Evolutionary conservation across 2,797 vertebrate species (phyloP).

Genomic region (Molossus alvarezi): DNA sequence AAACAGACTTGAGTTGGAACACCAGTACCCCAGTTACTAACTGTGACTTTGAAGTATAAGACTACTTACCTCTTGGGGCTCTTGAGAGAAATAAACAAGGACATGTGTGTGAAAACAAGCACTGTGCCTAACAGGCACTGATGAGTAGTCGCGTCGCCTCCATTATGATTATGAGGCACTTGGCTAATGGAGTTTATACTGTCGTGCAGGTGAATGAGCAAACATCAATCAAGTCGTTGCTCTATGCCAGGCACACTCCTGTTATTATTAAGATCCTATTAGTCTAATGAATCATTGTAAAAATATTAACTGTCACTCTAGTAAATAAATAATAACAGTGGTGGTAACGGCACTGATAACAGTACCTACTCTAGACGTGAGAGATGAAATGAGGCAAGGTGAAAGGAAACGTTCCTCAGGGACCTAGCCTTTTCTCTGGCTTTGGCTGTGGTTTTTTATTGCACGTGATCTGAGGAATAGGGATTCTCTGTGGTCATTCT

Average conservation of each 20-base stretch:
- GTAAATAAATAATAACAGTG: background rate
- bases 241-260: background rate
- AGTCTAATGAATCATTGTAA: background rate
- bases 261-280: background rate
- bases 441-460: background rate
- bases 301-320: slow-evolving; percentile 31
- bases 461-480: background rate
- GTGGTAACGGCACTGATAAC: background rate
- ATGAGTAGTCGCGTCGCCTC: background rate
- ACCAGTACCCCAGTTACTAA: background rate
- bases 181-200: background rate
- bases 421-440: background rate
- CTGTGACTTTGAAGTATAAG: background rate
- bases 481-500: background rate
- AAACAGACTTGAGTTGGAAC: background rate
- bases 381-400: background rate
- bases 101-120: background rate
- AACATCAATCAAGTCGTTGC: background rate
- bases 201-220: background rate
- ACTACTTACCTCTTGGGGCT: background rate
- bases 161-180: background rate
- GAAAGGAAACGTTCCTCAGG: background rate
- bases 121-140: background rate
- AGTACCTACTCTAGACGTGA: background rate
- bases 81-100: background rate